phyloP scores from a whole-genome alignment of 2,797 vertebrate genomes.

The Coccyzus lansbergi region DNA sequence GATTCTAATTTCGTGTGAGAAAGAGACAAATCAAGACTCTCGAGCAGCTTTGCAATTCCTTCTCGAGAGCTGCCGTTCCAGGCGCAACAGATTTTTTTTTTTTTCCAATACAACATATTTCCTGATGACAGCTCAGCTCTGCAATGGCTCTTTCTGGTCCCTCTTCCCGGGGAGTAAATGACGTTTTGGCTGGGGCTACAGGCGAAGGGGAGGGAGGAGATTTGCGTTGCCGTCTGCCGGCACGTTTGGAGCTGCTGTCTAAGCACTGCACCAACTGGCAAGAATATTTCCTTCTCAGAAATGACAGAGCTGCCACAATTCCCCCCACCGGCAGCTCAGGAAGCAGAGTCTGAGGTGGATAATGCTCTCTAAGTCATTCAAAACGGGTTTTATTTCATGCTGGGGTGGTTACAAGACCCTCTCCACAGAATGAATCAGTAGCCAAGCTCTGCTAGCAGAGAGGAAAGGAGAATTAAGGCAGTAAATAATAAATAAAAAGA shows the following conservation, averaged over 20 bases:
- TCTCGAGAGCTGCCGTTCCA: accelerated
- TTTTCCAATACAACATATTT: background rate
- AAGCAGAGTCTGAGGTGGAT: background rate
- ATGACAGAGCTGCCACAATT: background rate
- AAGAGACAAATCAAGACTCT: too few relatives aligned
- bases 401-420: background rate
- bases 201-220: accelerated
- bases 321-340: background rate
- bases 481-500: background rate
- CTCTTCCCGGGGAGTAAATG: background rate
- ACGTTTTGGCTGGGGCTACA: background rate
- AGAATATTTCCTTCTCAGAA: accelerated
- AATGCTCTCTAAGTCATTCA: accelerated
- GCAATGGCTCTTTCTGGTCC: background rate
- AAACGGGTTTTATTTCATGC: background rate
- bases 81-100: background rate
- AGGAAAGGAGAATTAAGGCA: background rate
- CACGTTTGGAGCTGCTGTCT: background rate
- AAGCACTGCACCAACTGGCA: background rate
- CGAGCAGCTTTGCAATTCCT: background rate
- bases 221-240: background rate
- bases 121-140: background rate
- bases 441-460: background rate
- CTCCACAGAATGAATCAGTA: accelerated
- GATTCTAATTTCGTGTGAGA: background rate